A percentile compares a stretch with the other conserved stretches of the same genome.
Conservation (phyloP, 2,797 vertebrate species). For the Acanthiza pusilla region DNA sequence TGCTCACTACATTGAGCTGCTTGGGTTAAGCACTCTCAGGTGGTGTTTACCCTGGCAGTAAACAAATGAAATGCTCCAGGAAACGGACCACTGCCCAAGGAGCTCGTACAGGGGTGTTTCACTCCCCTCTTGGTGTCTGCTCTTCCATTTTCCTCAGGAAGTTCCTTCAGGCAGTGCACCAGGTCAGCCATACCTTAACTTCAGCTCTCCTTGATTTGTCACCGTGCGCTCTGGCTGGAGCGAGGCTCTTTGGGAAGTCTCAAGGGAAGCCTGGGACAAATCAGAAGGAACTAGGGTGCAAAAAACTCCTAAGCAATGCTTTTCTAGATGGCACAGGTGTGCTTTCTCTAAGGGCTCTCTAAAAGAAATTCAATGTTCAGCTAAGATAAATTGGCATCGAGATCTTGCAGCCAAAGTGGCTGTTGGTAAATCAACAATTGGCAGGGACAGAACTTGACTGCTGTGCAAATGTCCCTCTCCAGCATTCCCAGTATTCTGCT, state of each 20-base stretch:
- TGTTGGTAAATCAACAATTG: background rate
- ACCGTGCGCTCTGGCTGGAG: background rate
- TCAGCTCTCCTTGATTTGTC: background rate
- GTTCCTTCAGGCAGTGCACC: background rate
- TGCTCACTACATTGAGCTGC: constrained; percentile 51
- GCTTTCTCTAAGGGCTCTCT: background rate
- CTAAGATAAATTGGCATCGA: background rate
- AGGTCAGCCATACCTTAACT: background rate
- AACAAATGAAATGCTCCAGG: constrained; percentile 18
- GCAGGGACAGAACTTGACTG: background rate
- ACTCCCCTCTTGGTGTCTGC: background rate
- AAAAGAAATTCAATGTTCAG: background rate
- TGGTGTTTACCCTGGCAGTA: constrained; percentile 43
- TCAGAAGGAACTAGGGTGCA: background rate
- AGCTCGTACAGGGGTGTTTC: background rate
- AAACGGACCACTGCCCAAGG: constrained; percentile 16
- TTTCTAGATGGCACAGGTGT: background rate
- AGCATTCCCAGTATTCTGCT: background rate
- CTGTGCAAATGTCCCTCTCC: background rate
- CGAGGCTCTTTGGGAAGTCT: background rate
- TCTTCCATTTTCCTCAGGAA: background rate
- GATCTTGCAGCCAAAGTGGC: background rate
- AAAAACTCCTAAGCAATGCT: background rate
- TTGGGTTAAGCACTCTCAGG: constrained; percentile 51
- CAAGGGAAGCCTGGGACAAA: background rate